These are phyloP conservation scores for Augochlorella aurata DNA, from an alignment of 2,888 invertebrate genomes.

Conservation along the genomic window DNA sequence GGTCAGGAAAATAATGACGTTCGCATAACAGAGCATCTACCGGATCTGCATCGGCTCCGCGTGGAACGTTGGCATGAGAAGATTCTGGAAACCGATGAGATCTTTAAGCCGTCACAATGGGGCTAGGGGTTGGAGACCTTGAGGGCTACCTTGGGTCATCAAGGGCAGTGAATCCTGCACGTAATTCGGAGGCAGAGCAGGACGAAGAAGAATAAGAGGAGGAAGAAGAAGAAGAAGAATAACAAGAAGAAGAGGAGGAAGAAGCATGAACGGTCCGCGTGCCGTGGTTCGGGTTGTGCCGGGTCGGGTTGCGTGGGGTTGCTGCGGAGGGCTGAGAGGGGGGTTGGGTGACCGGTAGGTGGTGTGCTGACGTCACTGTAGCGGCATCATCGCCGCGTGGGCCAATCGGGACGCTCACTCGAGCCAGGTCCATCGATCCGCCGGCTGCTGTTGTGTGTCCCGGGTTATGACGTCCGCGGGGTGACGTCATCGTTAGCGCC, in stretches of 20 bases:
- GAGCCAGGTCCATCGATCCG: conserved; percentile 74
- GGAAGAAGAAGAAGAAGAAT: background rate
- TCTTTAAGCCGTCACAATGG: too few species aligned
- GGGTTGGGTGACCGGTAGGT: conserved; percentile 51
- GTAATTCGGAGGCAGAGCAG: background rate
- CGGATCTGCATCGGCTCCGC: too few species aligned
- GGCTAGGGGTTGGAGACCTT: too few species aligned
- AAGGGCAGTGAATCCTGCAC: too few species aligned
- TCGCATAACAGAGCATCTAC: too few species aligned
- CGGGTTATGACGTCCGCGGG: conserved; percentile 74
- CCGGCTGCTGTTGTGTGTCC: conserved; percentile 66
- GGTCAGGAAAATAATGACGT: too few species aligned
- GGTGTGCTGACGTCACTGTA: conserved; percentile 69
- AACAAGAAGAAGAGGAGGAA: background rate
- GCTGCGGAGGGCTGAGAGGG: conserved; percentile 21
- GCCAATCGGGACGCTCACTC: conserved; percentile 72
- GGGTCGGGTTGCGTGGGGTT: conserved; percentile 56
- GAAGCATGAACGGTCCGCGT: conserved; percentile 38
- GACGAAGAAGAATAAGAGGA: background rate
- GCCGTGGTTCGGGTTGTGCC: conserved; percentile 53
- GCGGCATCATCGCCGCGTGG: conserved; percentile 68
- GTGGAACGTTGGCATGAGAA: too few species aligned
- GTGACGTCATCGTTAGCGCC: conserved; percentile 78
- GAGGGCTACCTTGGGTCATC: too few species aligned
- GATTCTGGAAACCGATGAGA: too few species aligned